phyloP scores from a whole-genome alignment of 2,888 invertebrate genomes.

The Galeruca laticollis region DNA sequence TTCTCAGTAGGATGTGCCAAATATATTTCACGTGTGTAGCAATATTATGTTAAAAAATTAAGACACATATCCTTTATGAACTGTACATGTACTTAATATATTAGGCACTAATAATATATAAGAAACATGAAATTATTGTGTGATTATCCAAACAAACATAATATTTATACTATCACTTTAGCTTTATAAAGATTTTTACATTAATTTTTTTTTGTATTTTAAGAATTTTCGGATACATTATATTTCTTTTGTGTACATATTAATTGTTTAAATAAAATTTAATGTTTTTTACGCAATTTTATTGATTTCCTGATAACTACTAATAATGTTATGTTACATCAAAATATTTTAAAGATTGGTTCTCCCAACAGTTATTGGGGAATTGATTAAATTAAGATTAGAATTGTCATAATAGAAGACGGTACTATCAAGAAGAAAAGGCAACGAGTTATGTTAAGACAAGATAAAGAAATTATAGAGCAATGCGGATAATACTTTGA shows the following conservation, averaged over 20 bases:
- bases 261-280: conserved; percentile 50
- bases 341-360: too few relatives aligned
- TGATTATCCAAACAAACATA: conserved; percentile 44
- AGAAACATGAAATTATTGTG: conserved; percentile 46
- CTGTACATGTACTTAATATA: conserved; percentile 50
- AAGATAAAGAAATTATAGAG: too few relatives aligned
- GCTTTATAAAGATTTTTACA: conserved; percentile 48
- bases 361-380: too few relatives aligned
- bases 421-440: too few relatives aligned
- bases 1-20: too few relatives aligned
- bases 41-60: background rate
- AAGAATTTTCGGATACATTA: conserved; percentile 49
- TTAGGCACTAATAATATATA: conserved; percentile 48
- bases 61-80: background rate
- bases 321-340: too few relatives aligned
- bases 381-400: too few relatives aligned
- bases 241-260: conserved; percentile 48
- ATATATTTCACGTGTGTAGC: too few relatives aligned
- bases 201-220: conserved; percentile 45
- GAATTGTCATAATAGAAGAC: too few relatives aligned
- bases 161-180: conserved; percentile 42
- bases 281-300: conserved; percentile 37
- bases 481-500: too few relatives aligned
- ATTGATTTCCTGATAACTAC: too few relatives aligned
- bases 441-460: too few relatives aligned